A percentile compares a stretch with the other conserved stretches of the same genome.
Conservation (phyloP, 2,797 vertebrate species). For the Clarias laeviceps region DNA sequence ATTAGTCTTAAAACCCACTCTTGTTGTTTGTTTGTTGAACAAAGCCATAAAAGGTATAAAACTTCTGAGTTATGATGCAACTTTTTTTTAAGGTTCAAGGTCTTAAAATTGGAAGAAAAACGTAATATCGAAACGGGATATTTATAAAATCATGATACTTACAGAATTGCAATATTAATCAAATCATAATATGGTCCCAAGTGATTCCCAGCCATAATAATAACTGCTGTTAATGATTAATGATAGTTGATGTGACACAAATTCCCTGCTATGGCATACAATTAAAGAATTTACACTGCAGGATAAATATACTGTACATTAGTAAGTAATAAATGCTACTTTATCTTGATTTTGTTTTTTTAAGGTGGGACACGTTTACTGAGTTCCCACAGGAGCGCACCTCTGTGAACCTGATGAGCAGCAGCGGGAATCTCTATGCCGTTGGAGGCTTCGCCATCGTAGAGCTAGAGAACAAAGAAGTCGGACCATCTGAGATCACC, state of each 20-base stretch:
- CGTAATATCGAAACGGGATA: no score
- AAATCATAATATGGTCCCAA: no score
- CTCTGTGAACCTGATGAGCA: conserved; percentile 89
- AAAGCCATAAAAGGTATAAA: no score
- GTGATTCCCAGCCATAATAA: no score
- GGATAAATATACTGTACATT: not conserved
- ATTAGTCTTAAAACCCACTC: no score
- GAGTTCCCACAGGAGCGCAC: conserved; percentile 98
- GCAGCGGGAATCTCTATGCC: conserved; percentile 82
- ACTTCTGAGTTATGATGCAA: no score
- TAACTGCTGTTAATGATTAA: not conserved
- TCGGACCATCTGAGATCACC: conserved; percentile 91
- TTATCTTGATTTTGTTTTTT: not conserved
- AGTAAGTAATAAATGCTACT: not conserved
- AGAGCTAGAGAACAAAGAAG: conserved; percentile 89
- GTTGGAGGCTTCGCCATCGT: conserved; percentile 95
- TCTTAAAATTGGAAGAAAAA: no score
- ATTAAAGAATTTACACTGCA: not conserved
- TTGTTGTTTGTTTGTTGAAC: no score
- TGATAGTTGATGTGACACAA: not conserved
- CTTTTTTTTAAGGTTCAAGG: no score
- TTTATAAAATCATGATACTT: no score
- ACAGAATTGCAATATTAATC: no score
- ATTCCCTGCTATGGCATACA: not conserved
- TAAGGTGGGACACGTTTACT: conserved; percentile 89